Evolutionary conservation across 2,888 invertebrate genomes (phyloP).

Genomic region (Scaptomyza cyrtandrae): DNA sequence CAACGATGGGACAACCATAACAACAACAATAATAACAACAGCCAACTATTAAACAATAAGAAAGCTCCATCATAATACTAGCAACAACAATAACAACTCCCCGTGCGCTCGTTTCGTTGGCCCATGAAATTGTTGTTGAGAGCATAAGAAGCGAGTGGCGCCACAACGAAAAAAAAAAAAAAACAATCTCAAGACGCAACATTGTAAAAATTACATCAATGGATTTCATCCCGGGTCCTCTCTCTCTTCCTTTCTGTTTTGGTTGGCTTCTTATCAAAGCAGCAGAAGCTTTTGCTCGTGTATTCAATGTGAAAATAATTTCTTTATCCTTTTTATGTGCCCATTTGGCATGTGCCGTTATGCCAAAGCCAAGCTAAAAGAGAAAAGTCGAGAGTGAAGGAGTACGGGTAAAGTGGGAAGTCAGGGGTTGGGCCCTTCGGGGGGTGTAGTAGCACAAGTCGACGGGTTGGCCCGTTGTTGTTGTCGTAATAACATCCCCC

Average conservation of each 20-base stretch:
- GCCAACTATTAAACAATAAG: conserved; percentile 60
- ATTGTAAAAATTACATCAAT: conserved; percentile 75
- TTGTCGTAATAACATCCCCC: conserved; percentile 84
- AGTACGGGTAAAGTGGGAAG: background rate
- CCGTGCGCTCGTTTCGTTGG: conserved; percentile 51
- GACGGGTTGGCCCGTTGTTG: conserved; percentile 48
- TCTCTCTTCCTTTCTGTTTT: conserved; percentile 36
- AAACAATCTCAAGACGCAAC: conserved; percentile 53
- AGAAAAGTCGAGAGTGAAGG: conserved; percentile 1
- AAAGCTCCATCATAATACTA: conserved; percentile 43
- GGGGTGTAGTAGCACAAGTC: conserved; percentile 43
- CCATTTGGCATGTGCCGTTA: conserved; percentile 83
- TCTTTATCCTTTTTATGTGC: conserved; percentile 84
- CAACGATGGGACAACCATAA: conserved; percentile 43
- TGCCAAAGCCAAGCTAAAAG: conserved; percentile 59
- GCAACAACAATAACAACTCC: conserved; percentile 50
- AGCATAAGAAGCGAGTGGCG: conserved; percentile 45
- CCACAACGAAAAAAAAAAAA: conserved; percentile 23
- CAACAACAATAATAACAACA: conserved; percentile 21
- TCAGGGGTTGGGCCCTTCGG: background rate
- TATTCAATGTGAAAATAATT: conserved; percentile 84
- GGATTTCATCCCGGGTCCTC: conserved; percentile 52
- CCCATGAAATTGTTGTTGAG: conserved; percentile 43
- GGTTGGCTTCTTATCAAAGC: conserved; percentile 28
- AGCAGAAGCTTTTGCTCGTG: conserved; percentile 53